Percentiles rank a stretch among this genome's conserved stretches.
Evolutionary conservation across 2,113 vertebrate genomes (phyloP).

Genomic region (Agapornis roseicollis): DNA sequence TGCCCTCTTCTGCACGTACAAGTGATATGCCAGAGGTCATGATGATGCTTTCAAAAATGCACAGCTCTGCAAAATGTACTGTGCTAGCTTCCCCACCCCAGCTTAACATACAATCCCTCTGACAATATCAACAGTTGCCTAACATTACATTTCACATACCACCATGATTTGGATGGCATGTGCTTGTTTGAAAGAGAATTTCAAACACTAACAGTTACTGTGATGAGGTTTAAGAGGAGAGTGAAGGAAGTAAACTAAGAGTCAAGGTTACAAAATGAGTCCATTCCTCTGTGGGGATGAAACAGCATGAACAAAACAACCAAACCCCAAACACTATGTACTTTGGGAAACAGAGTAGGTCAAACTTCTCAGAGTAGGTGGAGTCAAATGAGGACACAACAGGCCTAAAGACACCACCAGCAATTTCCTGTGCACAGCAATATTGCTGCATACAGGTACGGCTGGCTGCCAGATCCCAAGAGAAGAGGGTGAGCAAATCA

Average conservation of each 20-base stretch:
- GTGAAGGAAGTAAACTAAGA: conserved; percentile 58
- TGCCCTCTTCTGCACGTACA: conserved; percentile 32
- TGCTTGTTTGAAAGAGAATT: conserved; percentile 31
- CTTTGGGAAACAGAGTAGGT: background rate
- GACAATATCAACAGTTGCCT: conserved; percentile 47
- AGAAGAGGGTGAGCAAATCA: background rate
- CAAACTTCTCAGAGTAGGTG: conserved; percentile 25
- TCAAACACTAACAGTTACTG: background rate
- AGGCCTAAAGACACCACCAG: background rate
- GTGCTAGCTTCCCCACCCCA: conserved; percentile 50
- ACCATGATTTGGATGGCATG: conserved; percentile 1
- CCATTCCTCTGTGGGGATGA: conserved; percentile 6
- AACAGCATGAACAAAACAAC: conserved; percentile 27
- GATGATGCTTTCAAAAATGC: background rate
- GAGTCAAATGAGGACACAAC: conserved; percentile 30
- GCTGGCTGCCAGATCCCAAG: background rate
- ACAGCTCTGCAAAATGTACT: conserved; percentile 40
- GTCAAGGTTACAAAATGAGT: conserved; percentile 45
- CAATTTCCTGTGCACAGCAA: background rate
- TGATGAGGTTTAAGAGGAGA: conserved; percentile 15
- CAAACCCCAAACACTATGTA: conserved; percentile 42
- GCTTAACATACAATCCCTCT: conserved; percentile 55
- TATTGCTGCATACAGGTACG: accelerated
- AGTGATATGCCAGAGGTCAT: background rate
- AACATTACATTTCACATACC: conserved; percentile 40